These are phyloP conservation scores for Mesembrinibis cayennensis DNA, from an alignment of 2,113 vertebrate genomes.

Conservation along the genomic window DNA sequence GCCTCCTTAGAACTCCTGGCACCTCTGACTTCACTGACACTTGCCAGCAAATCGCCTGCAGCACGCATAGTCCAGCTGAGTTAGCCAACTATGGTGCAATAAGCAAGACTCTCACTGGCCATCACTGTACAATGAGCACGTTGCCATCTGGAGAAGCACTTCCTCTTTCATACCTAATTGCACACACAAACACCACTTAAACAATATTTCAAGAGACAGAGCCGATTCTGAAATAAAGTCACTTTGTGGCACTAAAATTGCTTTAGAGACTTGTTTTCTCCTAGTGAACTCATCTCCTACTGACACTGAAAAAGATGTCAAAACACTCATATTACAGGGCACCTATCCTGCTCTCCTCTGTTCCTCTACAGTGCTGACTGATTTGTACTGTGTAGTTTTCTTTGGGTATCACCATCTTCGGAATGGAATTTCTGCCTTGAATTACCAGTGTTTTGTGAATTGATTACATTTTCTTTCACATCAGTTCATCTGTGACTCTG, in stretches of 20 bases:
- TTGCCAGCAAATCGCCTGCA: accelerated
- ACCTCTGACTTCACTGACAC: neutral
- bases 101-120: neutral
- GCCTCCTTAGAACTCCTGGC: neutral
- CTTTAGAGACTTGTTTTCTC: neutral
- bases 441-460: neutral
- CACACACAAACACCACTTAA: neutral
- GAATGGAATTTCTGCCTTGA: neutral
- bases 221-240: neutral
- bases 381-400: neutral
- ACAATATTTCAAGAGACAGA: neutral
- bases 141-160: neutral
- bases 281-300: neutral
- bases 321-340: neutral
- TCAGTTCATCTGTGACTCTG: neutral
- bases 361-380: neutral
- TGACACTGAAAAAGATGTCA: neutral
- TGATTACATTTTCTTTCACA: neutral
- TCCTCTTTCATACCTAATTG: neutral
- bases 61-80: accelerated
- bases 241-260: neutral
- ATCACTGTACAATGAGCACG: neutral
- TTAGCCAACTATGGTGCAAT: neutral
- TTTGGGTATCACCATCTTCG: neutral
- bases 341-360: neutral